Percentiles rank a stretch among this genome's conserved stretches.
phyloP scores from a whole-genome alignment of 2,113 vertebrate genomes.

The Cyprinodon tularosa region DNA sequence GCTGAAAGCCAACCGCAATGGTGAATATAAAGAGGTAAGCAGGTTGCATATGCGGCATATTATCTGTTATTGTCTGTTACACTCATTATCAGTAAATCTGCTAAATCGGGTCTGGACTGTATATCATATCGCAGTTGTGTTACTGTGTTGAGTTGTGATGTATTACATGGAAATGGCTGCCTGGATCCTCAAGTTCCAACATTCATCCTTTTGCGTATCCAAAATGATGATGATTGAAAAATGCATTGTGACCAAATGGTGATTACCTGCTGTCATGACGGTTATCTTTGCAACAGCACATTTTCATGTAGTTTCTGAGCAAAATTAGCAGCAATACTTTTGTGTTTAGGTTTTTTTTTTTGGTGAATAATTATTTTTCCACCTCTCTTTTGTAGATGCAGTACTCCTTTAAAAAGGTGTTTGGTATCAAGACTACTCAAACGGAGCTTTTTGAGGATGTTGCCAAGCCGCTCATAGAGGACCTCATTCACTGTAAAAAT shows the following conservation, averaged over 20 bases:
- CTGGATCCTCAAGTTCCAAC: neutral
- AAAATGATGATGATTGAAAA: too few species aligned
- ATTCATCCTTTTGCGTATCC: neutral
- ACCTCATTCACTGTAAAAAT: constrained; percentile 93
- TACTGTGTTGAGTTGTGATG: neutral
- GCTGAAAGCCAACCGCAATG: constrained; percentile 87
- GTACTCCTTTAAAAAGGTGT: constrained; percentile 95
- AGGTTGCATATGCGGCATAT: neutral
- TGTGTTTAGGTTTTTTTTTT: neutral
- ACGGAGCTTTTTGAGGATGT: constrained; percentile 90
- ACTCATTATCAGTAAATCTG: neutral
- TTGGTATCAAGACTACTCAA: constrained; percentile 87
- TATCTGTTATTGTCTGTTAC: neutral
- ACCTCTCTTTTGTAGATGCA: constrained; percentile 81
- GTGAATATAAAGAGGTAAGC: constrained; percentile 92
- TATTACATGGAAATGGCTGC: neutral
- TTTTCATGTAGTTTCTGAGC: too few species aligned
- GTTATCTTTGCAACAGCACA: too few species aligned
- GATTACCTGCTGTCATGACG: too few species aligned
- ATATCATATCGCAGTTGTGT: neutral
- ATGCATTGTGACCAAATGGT: too few species aligned
- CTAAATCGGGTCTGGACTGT: neutral
- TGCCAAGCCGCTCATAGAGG: constrained; percentile 89
- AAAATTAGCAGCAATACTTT: too few species aligned
- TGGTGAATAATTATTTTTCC: neutral